These are phyloP conservation scores for Gari tellinella DNA, from an alignment of 2,888 invertebrate genomes.

Conservation along the genomic window DNA sequence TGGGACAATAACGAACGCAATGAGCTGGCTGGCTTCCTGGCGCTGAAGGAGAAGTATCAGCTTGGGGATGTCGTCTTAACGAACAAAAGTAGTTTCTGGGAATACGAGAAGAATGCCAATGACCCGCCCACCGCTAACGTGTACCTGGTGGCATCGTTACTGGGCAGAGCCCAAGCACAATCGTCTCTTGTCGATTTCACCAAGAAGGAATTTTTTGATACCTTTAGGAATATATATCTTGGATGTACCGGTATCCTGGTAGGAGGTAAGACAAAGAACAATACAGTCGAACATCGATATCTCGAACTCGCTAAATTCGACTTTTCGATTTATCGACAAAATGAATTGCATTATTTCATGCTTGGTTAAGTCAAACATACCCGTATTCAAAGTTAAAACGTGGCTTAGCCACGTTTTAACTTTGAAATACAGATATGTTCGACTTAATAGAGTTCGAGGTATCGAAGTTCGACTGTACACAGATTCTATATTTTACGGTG, in stretches of 20 bases:
- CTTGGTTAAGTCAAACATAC: too few relatives aligned
- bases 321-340: too few relatives aligned
- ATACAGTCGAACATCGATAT: too few relatives aligned
- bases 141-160: conserved; percentile 26
- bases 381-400: too few relatives aligned
- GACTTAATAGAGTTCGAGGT: too few relatives aligned
- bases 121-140: conserved; percentile 24
- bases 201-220: conserved; percentile 18
- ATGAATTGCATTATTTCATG: too few relatives aligned
- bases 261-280: conserved; percentile 41
- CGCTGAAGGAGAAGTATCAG: neutral
- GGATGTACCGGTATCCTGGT: conserved; percentile 32
- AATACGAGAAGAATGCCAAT: conserved; percentile 31
- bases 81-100: conserved; percentile 48
- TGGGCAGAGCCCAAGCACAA: conserved; percentile 19
- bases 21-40: conserved; percentile 18
- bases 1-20: conserved; percentile 46
- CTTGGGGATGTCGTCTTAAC: conserved; percentile 9
- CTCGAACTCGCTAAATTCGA: too few relatives aligned
- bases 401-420: too few relatives aligned
- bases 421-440: too few relatives aligned
- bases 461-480: too few relatives aligned
- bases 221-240: conserved; percentile 2
- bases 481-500: too few relatives aligned
- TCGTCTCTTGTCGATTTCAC: conserved; percentile 11